Evolutionary conservation across 2,797 vertebrate genomes (phyloP), one percentile per base, ranked within the genome.

Genomic region (Aldrovandia affinis): DNA sequence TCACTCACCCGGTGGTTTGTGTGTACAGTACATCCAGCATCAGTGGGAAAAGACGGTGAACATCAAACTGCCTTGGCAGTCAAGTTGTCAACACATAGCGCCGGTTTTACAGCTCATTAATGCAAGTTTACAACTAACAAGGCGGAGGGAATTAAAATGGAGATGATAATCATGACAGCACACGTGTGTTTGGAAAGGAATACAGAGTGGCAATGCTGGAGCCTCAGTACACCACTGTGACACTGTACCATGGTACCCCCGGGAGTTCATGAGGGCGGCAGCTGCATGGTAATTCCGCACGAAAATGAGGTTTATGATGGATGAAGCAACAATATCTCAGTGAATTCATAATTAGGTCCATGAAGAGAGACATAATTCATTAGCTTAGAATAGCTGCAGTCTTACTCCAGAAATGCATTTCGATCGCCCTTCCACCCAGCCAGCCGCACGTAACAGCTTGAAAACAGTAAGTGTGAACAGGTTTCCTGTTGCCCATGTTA

Each of bases 321-420:
- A 47, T 77, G 73, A 77, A 25, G 39, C 18, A 77, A n/a, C 22
- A 47, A n/a, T 47, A 47, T n/a, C 39, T 10, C 73, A 47, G 39
- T 77, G 73, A 77, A 44, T 77, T 47, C 73, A 14, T 77, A 44
- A 77, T 47, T 77, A 20, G 68, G 33, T 73, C 68, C 68, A 30
- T 3, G 20, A 47, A 47, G 73, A 77, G 22, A 77, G 18, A 2
- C 39, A 44, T 77, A 77, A 77, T 25, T 77, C 39, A 47, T 77
- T 25, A 77, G 22, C 33, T 20, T 39, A 73, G 30, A 73, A 73
- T 73, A 36, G 20, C 68, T 77, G 73, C 3, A 77, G 39, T 14
- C 42, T 47, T n/a, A 8, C 73, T 47, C 7, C 22, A 47, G 73
- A n/a, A 12, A 77, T 18, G 65, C 39, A 1, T 77, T 77, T 39